These are phyloP conservation scores for Stomatorhinus walkeri DNA, from an alignment of 2,797 vertebrate genomes.

Conservation along the genomic window DNA sequence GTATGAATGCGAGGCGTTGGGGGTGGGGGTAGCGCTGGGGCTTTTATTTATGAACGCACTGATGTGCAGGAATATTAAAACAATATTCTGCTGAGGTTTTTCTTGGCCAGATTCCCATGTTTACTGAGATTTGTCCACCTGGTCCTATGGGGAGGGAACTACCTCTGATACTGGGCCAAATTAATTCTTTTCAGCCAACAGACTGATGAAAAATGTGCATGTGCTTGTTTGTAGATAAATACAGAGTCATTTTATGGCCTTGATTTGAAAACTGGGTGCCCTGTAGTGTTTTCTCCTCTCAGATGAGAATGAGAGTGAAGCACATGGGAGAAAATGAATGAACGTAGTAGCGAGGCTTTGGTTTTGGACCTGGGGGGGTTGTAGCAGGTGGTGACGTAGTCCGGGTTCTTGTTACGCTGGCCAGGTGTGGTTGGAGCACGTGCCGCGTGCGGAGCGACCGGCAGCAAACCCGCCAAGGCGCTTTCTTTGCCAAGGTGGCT, in stretches of 20 bases:
- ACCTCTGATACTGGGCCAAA: background rate
- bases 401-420: background rate
- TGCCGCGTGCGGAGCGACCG: background rate
- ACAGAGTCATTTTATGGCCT: background rate
- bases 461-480: background rate
- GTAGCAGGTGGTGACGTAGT: background rate
- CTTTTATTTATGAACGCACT: slow-evolving; percentile 35
- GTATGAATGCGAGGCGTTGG: slow-evolving; percentile 49
- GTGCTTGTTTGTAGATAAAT: background rate
- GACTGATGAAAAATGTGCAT: background rate
- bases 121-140: background rate
- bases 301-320: background rate
- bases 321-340: background rate
- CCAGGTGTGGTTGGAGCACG: background rate
- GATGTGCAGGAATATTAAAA: slow-evolving; percentile 19
- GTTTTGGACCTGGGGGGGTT: background rate
- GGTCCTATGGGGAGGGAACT: background rate
- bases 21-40: background rate
- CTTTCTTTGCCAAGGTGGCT: background rate
- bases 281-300: background rate
- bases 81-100: background rate
- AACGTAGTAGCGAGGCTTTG: background rate
- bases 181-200: background rate
- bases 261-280: background rate
- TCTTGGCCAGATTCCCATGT: background rate